Base-by-base conservation (phyloP, 1,140 invertebrate species). In the Dendrolimus punctatus region DNA sequence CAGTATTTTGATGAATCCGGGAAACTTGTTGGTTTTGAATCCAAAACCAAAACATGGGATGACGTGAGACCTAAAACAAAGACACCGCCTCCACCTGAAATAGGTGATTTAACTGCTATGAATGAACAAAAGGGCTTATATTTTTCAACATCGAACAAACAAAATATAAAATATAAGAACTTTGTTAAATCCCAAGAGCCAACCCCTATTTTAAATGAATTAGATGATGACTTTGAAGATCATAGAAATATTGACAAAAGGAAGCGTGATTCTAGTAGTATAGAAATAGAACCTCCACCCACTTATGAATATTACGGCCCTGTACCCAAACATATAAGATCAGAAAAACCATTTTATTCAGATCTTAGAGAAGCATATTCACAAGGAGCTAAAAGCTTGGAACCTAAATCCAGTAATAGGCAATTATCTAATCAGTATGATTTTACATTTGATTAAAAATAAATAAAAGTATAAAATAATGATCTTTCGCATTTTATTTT, bases 381-480 rank as follows among this genome's bases (percentile, higher is more conserved):
- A 52, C 92, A 91, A 53, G 93, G 93, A 7, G 76, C 93, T 5
- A 90, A 88, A 64, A 93, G 89, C 71, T 84, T 95, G 46, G 89
- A 93, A 62, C 40, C 62, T 38, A 80, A 78, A 57, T 51, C 63
- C 6, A 74, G 66, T 51, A 66, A 62, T 37, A 67, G 60, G 40
- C 59, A 76, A 46, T 54, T 86, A 52, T 60, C 74, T 7, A 62
- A 79, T 51, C 60, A 75, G 55, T 86, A 86, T 59, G 80, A 84
- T 57, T 86, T 86, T 59, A 75, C 73, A 36, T 81, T 83, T 55
- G 74, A 78, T 62, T 84, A 58, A 73, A 49, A 51, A 42, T 44
- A 43, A 59, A 67, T 53, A 60, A 61, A 63, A 64, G 43, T 47
- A 46, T 46, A 8, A n/a, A 38, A 40, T 23, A 23, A 23, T n/a